Conservation (phyloP, 1,140 invertebrate species). For the Apocrypta bakeri region DNA sequence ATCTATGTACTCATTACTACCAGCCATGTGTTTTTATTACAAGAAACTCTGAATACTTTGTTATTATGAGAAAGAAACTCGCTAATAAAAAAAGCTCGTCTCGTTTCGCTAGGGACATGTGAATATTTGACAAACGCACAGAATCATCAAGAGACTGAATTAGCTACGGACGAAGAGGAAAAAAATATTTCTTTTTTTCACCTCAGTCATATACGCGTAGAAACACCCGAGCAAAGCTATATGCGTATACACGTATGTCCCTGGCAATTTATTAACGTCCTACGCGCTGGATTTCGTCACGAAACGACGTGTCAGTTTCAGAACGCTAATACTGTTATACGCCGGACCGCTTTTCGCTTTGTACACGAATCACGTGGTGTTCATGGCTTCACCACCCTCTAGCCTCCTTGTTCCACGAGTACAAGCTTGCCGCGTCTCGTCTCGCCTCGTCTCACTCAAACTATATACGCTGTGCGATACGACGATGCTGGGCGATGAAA, state of each 20-base stretch:
- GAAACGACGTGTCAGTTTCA: constrained; percentile 25
- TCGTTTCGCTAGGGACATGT: no score
- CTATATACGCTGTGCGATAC: not conserved
- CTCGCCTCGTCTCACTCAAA: not conserved
- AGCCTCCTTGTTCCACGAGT: not conserved
- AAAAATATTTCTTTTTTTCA: no score
- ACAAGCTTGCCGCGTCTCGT: not conserved
- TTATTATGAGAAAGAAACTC: no score
- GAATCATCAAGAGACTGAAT: no score
- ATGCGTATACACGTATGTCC: not conserved
- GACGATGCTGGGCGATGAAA: not conserved
- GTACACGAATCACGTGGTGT: constrained; percentile 22
- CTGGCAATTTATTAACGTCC: constrained; percentile 8
- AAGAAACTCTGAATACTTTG: no score
- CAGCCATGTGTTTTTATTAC: no score
- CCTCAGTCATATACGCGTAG: no score
- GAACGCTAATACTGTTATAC: constrained; percentile 16
- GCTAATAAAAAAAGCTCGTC: no score
- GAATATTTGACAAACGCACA: no score
- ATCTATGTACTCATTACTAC: no score
- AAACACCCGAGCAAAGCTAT: not conserved
- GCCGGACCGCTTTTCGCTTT: constrained; percentile 11
- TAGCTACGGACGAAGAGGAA: no score
- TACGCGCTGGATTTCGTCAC: not conserved
- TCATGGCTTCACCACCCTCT: not conserved